Evolutionary conservation across 2,797 vertebrate species (phyloP).

Genomic region (Heterohyrax brucei): DNA sequence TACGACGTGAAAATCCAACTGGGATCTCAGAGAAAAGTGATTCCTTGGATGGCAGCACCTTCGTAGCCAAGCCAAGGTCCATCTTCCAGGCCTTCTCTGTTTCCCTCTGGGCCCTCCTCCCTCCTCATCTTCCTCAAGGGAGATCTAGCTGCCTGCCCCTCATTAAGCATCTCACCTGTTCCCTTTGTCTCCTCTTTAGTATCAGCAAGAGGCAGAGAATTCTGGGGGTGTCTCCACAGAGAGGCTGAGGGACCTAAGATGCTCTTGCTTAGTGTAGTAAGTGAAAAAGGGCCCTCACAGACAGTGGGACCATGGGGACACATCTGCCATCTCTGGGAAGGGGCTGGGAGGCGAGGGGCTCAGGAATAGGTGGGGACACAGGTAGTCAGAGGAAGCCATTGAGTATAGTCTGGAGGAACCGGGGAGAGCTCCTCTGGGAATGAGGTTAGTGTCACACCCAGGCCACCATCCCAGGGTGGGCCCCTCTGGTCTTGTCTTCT

Average conservation of each 20-base stretch:
- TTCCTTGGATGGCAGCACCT: background rate
- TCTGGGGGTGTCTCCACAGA: background rate
- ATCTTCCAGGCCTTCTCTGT: background rate
- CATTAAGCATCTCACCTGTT: conserved; percentile 18
- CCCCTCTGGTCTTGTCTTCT: background rate
- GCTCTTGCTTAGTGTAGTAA: background rate
- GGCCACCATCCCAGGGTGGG: background rate
- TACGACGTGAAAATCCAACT: accelerated
- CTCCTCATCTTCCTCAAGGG: conserved; percentile 37
- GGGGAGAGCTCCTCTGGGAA: background rate
- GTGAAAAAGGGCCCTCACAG: background rate
- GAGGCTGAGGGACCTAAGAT: background rate
- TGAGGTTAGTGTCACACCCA: background rate
- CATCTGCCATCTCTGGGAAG: background rate
- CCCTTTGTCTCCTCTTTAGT: conserved; percentile 51
- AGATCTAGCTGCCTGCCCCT: background rate
- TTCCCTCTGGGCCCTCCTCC: background rate
- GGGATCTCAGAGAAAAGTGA: background rate
- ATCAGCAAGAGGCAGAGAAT: conserved; percentile 32
- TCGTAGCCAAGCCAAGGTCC: conserved; percentile 8
- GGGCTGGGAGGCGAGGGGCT: background rate
- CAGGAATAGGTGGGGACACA: background rate
- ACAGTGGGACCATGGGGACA: background rate
- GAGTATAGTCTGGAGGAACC: background rate
- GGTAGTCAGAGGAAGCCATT: background rate